Evolutionary conservation across 64 coral and sea anemone genomes (phyloP).

Genomic region (Stylophora pistillata): DNA sequence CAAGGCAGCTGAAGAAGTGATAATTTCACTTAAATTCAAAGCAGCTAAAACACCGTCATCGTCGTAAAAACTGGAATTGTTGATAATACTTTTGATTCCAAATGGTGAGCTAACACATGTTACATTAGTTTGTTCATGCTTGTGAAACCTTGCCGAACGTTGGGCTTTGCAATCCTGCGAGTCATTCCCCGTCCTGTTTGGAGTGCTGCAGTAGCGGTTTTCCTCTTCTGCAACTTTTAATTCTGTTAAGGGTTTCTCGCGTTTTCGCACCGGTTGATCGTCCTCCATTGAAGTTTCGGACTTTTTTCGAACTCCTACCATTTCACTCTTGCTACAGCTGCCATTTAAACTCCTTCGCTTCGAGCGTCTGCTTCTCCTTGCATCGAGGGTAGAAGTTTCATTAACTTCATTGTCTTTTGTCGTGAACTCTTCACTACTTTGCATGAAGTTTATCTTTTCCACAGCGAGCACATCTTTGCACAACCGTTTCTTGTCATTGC

Average conservation of each 20-base stretch:
- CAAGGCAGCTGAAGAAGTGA: slow-evolving; percentile 2
- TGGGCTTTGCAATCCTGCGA: not conserved
- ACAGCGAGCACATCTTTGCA: not conserved
- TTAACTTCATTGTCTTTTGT: not conserved
- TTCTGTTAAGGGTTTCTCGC: not conserved
- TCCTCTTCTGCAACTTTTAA: not conserved
- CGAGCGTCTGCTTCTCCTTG: slow-evolving; percentile 12
- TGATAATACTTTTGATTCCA: not conserved
- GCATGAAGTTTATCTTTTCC: slow-evolving; percentile 19
- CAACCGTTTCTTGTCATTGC: slow-evolving; percentile 2
- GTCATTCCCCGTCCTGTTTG: not conserved
- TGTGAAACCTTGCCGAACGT: not conserved
- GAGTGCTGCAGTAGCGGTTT: slow-evolving; percentile 3
- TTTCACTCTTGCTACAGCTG: slow-evolving; percentile 9
- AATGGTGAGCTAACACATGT: not conserved
- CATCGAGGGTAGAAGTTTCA: not conserved
- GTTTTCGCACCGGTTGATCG: not conserved
- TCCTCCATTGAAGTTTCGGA: not conserved
- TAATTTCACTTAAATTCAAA: slow-evolving; percentile 29
- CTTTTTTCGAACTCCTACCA: not conserved
- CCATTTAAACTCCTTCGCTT: not conserved
- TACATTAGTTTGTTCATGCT: not conserved
- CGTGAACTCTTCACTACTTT: not conserved
- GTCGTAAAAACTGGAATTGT: slow-evolving; percentile 21
- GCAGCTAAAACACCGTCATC: slow-evolving; percentile 21